Conservation (phyloP, 2,888 invertebrate species). For the Euzetes globulus region DNA sequence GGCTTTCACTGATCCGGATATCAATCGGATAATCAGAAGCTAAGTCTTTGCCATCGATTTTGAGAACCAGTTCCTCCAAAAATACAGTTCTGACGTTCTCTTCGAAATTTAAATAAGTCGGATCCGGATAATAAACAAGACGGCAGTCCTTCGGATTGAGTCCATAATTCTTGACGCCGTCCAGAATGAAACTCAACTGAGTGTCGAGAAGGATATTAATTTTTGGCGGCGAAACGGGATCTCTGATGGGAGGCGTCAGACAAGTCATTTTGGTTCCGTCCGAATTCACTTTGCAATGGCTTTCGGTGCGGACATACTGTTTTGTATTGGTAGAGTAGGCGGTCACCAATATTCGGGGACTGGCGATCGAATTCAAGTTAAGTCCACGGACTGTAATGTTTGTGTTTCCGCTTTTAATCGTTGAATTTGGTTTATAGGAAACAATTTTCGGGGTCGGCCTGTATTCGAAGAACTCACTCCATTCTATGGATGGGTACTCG, state of each 20-base stretch:
- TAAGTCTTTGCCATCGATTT: constrained; percentile 18
- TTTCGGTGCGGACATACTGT: not conserved
- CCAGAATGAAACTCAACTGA: constrained; percentile 43
- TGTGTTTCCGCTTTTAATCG: constrained; percentile 45
- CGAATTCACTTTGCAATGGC: constrained; percentile 32
- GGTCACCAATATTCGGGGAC: constrained; percentile 41
- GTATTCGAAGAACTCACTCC: constrained; percentile 17
- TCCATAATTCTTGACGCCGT: constrained; percentile 43
- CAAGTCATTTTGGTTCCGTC: constrained; percentile 44
- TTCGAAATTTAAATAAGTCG: constrained; percentile 43
- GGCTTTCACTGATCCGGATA: not conserved
- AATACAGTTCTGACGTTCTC: constrained; percentile 25
- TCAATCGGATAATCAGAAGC: not conserved
- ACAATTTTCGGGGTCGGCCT: not conserved
- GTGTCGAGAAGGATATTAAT: not conserved
- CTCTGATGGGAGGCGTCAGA: constrained; percentile 41
- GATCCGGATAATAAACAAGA: constrained; percentile 45
- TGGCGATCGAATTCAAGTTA: constrained; percentile 45
- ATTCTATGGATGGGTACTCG: not conserved
- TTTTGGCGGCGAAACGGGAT: not conserved
- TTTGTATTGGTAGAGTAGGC: not conserved
- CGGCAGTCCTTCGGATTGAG: constrained; percentile 40
- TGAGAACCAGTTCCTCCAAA: not conserved
- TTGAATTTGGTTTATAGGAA: not conserved
- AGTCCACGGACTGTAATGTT: constrained; percentile 45